These are phyloP conservation scores for Podotricha telesiphe DNA, from an alignment of 2,888 invertebrate genomes.

Conservation along the genomic window DNA sequence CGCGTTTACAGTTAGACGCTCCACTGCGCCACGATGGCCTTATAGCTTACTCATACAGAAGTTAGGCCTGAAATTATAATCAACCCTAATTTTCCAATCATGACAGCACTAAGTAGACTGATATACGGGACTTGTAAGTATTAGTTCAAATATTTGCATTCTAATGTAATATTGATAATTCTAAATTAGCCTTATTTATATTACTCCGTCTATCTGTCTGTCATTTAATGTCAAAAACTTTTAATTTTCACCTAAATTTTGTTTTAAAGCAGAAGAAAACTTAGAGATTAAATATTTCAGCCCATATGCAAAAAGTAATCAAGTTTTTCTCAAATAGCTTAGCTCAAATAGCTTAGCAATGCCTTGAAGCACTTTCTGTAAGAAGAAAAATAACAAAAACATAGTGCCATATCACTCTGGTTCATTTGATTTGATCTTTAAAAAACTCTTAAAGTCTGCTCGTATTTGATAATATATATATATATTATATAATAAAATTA, in stretches of 20 bases:
- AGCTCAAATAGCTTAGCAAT: no score
- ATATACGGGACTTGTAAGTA: neutral
- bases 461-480: no score
- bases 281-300: no score
- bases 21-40: no score
- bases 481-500: no score
- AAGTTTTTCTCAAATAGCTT: neutral
- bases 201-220: neutral
- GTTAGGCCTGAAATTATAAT: neutral
- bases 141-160: conserved; percentile 5
- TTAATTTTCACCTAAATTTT: neutral
- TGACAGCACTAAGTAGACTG: conserved; percentile 13
- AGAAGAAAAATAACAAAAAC: no score
- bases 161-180: neutral
- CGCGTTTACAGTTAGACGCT: no score
- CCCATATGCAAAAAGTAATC: no score
- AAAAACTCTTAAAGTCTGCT: no score
- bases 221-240: neutral
- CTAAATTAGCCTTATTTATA: neutral
- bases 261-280: neutral
- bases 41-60: neutral
- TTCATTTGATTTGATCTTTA: no score
- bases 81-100: neutral
- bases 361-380: no score
- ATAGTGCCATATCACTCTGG: no score